phyloP scores from a whole-genome alignment of 2,797 vertebrate species.

The Ispidina picta region DNA sequence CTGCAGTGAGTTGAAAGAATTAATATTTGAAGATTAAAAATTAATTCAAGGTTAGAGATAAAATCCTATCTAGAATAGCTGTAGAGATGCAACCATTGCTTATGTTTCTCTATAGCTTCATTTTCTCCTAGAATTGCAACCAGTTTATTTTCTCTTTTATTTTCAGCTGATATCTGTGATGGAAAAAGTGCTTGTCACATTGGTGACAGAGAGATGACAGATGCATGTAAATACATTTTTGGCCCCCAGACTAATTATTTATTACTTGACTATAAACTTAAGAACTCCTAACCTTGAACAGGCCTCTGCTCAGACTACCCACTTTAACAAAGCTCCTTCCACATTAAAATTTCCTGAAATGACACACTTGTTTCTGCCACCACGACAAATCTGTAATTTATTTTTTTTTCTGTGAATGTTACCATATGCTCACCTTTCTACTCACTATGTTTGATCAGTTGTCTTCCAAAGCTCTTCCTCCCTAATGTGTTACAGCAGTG shows the following conservation, averaged over 20 bases:
- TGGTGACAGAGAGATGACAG: background rate
- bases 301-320: background rate
- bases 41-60: background rate
- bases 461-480: background rate
- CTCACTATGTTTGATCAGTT: background rate
- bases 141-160: background rate
- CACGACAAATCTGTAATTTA: background rate
- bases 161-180: background rate
- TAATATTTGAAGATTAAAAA: background rate
- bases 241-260: background rate
- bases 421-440: background rate
- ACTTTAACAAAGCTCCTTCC: background rate
- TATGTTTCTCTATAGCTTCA: background rate
- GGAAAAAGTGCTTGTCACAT: background rate
- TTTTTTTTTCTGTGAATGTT: background rate
- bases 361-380: background rate
- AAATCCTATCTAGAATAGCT: background rate
- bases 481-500: accelerated
- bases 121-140: background rate
- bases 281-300: background rate
- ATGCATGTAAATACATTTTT: background rate
- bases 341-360: background rate
- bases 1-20: background rate
- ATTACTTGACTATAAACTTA: background rate
- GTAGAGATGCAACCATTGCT: too few species aligned